A percentile compares a stretch with the other conserved stretches of the same genome.
phyloP scores from a whole-genome alignment of 2,113 vertebrate species.

The Gallinago undulata region DNA sequence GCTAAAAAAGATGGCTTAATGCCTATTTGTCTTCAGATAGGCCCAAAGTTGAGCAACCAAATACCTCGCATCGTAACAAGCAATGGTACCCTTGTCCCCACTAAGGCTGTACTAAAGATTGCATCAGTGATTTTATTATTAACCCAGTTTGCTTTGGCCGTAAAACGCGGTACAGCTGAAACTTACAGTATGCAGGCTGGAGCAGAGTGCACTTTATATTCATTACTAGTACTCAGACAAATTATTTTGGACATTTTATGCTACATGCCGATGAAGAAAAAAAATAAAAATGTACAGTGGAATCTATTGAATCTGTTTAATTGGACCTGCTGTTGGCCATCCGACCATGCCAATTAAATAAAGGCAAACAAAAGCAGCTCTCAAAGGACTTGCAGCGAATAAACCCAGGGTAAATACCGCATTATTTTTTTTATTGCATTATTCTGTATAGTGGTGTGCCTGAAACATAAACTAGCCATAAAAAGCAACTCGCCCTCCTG shows the following conservation, averaged over 20 bases:
- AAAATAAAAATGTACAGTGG: slow-evolving; percentile 1
- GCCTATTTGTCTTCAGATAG: not conserved
- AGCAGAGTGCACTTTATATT: slow-evolving; percentile 20
- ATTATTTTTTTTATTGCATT: slow-evolving; percentile 41
- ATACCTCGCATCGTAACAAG: not conserved
- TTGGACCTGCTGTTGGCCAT: slow-evolving; percentile 40
- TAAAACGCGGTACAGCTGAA: slow-evolving; percentile 14
- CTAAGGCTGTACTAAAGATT: not conserved
- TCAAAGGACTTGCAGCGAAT: slow-evolving; percentile 24
- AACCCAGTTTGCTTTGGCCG: slow-evolving; percentile 28
- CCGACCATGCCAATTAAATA: slow-evolving; percentile 37
- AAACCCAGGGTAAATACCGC: not conserved
- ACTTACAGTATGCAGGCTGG: not conserved
- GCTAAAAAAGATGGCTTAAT: not conserved
- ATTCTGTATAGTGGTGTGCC: not conserved
- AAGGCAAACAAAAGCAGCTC: slow-evolving; percentile 54
- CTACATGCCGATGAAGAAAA: not conserved
- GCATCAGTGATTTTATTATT: not conserved
- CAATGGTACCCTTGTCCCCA: not conserved
- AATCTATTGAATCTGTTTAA: slow-evolving; percentile 54
- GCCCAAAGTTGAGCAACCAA: not conserved
- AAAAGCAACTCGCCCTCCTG: not conserved
- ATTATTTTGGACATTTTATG: slow-evolving; percentile 47
- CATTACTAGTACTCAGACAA: slow-evolving; percentile 37
- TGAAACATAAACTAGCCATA: slow-evolving; percentile 45